Evolutionary conservation across 2,113 vertebrate genomes (phyloP), one percentile per base, ranked within the genome.

Genomic region (Variabilichromis moorii): DNA sequence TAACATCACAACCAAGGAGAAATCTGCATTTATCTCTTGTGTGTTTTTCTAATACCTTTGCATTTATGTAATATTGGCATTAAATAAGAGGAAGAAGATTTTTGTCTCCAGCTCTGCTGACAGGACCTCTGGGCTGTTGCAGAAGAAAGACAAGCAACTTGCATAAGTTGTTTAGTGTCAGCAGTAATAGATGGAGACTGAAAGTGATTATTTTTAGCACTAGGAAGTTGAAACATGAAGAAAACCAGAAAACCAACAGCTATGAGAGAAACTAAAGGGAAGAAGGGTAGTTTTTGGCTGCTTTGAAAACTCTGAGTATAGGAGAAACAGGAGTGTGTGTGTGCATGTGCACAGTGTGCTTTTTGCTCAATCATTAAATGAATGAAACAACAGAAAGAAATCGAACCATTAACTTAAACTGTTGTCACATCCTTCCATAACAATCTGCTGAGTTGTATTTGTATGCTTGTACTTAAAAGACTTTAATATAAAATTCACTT

Each of bases 201-300:
- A 85, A 83, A 51, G 54, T 83, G 40, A 93, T 88, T 85, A 12
- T n/a, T 83, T 90, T 53, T 88, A 86, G 80, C 89, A 82, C 6
- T 35, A 63, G 17, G 16, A 53, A 37, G 45, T 80, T n/a, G 21
- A 87, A 88, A 86, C 51, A 66, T 79, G 45, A 55, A 80, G 54
- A 82, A 63, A 86, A 84, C 45, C 55, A 88, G 26, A 59, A 59
- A 59, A 59, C 19, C 6, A 84, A 37, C n/a, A 5, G 13, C 61
- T 6, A 9, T 63, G 33, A 78, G 7, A 83, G 71, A 80, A 2
- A 68, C 37, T 54, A 17, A 24, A 37, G 31, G 24, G 28, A 35
- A 8, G 59, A 8, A 78, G 66, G 33, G 8, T n/a, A 19, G 5
- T 42, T 89, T 81, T 59, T 85, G 59, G 59, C 55, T 71, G 50